Conservation (phyloP, 2,797 vertebrate genomes). For the Microcaecilia unicolor region DNA sequence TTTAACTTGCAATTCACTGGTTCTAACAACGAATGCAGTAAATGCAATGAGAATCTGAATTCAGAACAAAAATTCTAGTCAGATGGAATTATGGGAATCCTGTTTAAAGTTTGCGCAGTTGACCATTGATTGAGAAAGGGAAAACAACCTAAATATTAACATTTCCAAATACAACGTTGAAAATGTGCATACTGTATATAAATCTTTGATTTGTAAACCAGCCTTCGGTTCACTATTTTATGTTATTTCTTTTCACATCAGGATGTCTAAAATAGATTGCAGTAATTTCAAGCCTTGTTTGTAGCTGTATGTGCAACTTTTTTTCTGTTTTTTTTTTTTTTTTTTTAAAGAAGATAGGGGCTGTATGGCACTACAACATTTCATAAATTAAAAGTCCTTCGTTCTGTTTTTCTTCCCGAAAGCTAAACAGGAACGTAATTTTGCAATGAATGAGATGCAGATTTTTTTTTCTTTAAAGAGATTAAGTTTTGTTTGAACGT, state of each 20-base stretch:
- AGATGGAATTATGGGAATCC: no score
- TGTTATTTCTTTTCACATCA: constrained; percentile 48
- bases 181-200: constrained; percentile 44
- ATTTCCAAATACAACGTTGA: constrained; percentile 50
- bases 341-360: constrained; percentile 46
- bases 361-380: constrained; percentile 77
- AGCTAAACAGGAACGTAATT: constrained; percentile 36
- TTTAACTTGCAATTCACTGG: no score
- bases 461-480: constrained; percentile 46
- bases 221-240: constrained; percentile 50
- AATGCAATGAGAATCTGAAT: no score
- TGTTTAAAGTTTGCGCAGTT: no score
- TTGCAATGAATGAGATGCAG: constrained; percentile 54
- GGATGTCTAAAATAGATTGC: constrained; percentile 39
- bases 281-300: constrained; percentile 51
- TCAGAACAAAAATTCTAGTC: no score
- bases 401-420: neutral
- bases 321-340: no score
- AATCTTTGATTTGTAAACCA: constrained; percentile 47
- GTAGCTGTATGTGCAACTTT: constrained; percentile 25
- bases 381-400: constrained; percentile 39
- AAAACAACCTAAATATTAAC: no score
- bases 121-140: no score
- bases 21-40: no score
- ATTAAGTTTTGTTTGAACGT: constrained; percentile 72